A percentile compares a stretch with the other conserved stretches of the same genome.
phyloP scores from a whole-genome alignment of 2,888 invertebrate species.

The Yponomeuta cagnagella region DNA sequence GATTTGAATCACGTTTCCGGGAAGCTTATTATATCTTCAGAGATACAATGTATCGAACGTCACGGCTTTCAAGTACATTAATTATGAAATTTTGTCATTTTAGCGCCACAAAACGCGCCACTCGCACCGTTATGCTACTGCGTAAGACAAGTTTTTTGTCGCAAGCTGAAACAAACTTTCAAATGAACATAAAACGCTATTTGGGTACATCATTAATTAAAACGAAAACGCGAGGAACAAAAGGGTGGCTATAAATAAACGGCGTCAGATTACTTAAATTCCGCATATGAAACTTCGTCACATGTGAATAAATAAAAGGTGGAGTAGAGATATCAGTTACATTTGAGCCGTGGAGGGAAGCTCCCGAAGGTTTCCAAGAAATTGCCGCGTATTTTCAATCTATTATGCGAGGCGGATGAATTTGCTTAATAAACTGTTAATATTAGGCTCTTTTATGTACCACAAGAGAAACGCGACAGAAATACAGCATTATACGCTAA shows the following conservation, averaged over 20 bases:
- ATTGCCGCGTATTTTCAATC: conserved; percentile 39
- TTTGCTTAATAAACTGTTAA: conserved; percentile 48
- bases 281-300: conserved; percentile 1
- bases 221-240: background rate
- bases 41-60: too few species aligned
- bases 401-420: conserved; percentile 28
- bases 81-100: too few species aligned
- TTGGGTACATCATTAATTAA: background rate
- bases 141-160: too few species aligned
- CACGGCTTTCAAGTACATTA: too few species aligned
- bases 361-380: conserved; percentile 21
- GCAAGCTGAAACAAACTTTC: background rate
- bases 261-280: conserved; percentile 4
- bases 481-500: conserved; percentile 24
- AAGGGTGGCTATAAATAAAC: background rate
- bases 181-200: background rate
- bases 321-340: conserved; percentile 3
- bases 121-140: too few species aligned
- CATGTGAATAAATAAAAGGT: conserved; percentile 14
- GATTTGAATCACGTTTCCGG: too few species aligned
- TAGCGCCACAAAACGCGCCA: too few species aligned
- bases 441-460: conserved; percentile 15
- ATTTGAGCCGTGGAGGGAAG: background rate
- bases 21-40: too few species aligned
- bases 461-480: background rate